Base-by-base conservation (phyloP, 2,797 vertebrate genomes). In the Choloepus didactylus region DNA sequence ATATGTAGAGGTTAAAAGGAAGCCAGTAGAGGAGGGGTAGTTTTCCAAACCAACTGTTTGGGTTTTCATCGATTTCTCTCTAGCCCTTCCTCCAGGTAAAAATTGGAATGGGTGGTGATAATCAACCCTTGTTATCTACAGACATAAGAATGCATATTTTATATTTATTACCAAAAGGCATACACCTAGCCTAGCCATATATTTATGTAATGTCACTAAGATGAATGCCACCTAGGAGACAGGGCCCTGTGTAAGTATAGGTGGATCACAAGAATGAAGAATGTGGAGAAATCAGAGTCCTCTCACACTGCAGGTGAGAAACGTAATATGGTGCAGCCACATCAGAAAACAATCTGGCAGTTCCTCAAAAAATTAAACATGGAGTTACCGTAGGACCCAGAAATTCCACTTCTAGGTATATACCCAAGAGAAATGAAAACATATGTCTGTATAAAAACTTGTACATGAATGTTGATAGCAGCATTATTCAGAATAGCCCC, bases 341-440 rank as follows among this genome's bases (percentile, higher is more conserved):
- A 31, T 9, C 60, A 46, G 31, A 85, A 82, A 95, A 72, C 5
- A 38, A 19, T 66, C 46, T 35, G 23, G 4, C 3, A 81, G 31
- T 81, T 83, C 72, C 76, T 93, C n/a, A 77, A 54, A 76, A 89
- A 46, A 31, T 60, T 94, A 79, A 86, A 29, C 12, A 38, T 44
- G 73, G 51, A 86, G 51, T 51, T 86, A 80, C 27, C 27, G 84
- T 10, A 35, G 44, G 35, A 87, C 9, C 29, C 41, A 94, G 23
- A 5, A 91, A 35, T 66, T 85, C 29, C 38, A 51, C 9, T 46
- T 12, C 29, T 19, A 66, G 38, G 6, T 25, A 46, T 66, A 89
- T 23, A 76, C 6, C 31, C 80, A 87, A 89, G 44, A 87, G 29
- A 72, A 82, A 59, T 41, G 25, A 91, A 96, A 80, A 12, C 15